Conservation (phyloP, 1,140 invertebrate species). For the Trachymyrmex cornetzi region DNA sequence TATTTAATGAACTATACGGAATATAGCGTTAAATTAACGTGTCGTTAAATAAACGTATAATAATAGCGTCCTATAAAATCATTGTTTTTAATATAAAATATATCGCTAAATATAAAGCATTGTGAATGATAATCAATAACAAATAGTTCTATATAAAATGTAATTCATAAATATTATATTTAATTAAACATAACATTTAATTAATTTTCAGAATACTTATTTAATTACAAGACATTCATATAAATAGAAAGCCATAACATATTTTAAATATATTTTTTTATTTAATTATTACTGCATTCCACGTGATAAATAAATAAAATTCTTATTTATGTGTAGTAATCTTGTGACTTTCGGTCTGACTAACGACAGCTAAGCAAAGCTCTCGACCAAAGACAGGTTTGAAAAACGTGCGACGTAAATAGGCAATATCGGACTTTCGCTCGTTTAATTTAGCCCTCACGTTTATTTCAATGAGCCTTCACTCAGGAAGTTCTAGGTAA, state of each 20-base stretch:
- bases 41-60: too few relatives aligned
- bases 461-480: constrained; percentile 54
- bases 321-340: background rate
- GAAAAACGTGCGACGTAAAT: constrained; percentile 37
- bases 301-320: background rate
- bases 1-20: constrained; percentile 1
- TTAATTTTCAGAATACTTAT: constrained; percentile 1
- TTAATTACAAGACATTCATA: constrained; percentile 11
- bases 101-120: background rate
- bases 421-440: constrained; percentile 22
- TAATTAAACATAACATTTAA: constrained; percentile 10
- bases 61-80: background rate
- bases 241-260: background rate
- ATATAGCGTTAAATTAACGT: background rate
- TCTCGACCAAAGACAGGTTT: background rate
- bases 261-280: constrained; percentile 16
- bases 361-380: background rate
- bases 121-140: constrained; percentile 10
- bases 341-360: background rate
- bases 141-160: background rate
- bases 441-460: constrained; percentile 47
- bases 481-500: constrained; percentile 36
- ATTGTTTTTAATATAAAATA: constrained; percentile 8
- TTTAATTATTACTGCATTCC: background rate
- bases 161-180: background rate